Conservation (phyloP, 2,797 vertebrate species). For the Takifugu rubripes region DNA sequence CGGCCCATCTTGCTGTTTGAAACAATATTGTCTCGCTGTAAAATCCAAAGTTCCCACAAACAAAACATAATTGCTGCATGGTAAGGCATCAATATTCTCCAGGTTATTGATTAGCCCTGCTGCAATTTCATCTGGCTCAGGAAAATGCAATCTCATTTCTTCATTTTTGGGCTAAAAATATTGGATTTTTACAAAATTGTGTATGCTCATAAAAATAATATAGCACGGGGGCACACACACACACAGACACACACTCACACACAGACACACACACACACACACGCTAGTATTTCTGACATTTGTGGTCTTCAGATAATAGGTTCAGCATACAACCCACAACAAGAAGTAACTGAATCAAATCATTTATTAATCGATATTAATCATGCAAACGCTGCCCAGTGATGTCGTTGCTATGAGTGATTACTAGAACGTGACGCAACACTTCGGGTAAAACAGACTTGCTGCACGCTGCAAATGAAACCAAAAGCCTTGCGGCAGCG, state of each 20-base stretch:
- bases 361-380: background rate
- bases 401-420: background rate
- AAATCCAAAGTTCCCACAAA: slow-evolving; percentile 59
- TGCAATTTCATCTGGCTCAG: slow-evolving; percentile 63
- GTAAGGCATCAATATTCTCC: slow-evolving; percentile 53
- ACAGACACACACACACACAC: slow-evolving; percentile 30
- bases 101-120: slow-evolving; percentile 67
- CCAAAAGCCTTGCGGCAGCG: slow-evolving; percentile 32
- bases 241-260: slow-evolving; percentile 24
- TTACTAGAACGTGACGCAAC: no score
- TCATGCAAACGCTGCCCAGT: background rate
- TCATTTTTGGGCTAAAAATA: slow-evolving; percentile 62
- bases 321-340: slow-evolving; percentile 8
- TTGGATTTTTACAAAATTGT: slow-evolving; percentile 37
- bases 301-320: slow-evolving; percentile 23
- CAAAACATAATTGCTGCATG: slow-evolving; percentile 66
- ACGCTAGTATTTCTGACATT: slow-evolving; percentile 8
- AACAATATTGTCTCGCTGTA: slow-evolving; percentile 77
- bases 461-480: background rate
- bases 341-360: background rate
- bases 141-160: slow-evolving; percentile 61
- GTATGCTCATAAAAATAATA: slow-evolving; percentile 41
- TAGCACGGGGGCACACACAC: slow-evolving; percentile 15
- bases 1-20: slow-evolving; percentile 73
- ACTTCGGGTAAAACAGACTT: no score